These are phyloP conservation scores for Oreocharis arfaki DNA, from an alignment of 2,113 vertebrate genomes.

Conservation along the genomic window DNA sequence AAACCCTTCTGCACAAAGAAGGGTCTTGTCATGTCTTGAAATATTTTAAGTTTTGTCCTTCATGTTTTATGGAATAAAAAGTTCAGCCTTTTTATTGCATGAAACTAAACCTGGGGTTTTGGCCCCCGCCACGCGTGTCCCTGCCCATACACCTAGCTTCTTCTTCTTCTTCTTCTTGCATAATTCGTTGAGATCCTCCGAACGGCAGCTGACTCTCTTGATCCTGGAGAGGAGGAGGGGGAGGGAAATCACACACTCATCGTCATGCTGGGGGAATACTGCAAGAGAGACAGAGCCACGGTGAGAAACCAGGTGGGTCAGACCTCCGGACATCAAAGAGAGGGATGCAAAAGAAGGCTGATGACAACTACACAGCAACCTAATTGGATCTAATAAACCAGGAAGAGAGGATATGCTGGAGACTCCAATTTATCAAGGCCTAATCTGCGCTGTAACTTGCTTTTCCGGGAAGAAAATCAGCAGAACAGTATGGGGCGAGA, in stretches of 20 bases:
- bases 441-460: not conserved
- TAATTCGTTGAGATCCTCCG: constrained; percentile 86
- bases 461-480: constrained; percentile 28
- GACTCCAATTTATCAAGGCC: not conserved
- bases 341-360: not conserved
- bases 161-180: constrained; percentile 79
- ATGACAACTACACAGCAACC: not conserved
- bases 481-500: constrained; percentile 2
- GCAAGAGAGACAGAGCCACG: constrained; percentile 62
- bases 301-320: constrained; percentile 31
- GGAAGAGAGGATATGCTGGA: not conserved
- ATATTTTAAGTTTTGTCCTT: constrained; percentile 86
- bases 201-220: constrained; percentile 87
- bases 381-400: constrained; percentile 23
- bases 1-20: constrained; percentile 82
- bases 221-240: constrained; percentile 75
- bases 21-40: constrained; percentile 80
- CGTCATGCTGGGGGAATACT: constrained; percentile 99
- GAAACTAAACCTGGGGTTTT: constrained; percentile 79
- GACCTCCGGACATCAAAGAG: not conserved
- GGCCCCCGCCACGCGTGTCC: constrained; percentile 68
- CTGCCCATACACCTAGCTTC: constrained; percentile 87
- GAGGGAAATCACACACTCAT: constrained; percentile 94
- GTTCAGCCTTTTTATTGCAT: constrained; percentile 89
- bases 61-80: constrained; percentile 91